Conservation (phyloP, 2,888 invertebrate species). For the Dynastes tityus region DNA sequence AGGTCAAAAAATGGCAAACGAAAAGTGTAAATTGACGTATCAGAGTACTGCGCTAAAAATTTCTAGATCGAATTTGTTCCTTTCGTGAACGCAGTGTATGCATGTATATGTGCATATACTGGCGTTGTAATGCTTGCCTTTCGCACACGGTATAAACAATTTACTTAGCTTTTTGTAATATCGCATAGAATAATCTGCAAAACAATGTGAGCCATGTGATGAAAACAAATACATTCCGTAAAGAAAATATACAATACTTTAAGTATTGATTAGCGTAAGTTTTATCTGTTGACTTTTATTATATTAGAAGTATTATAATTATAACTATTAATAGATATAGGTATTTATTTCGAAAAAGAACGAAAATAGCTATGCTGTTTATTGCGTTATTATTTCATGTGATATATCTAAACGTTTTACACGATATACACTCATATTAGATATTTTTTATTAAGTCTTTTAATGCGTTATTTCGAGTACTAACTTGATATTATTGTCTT, state of each 20-base stretch:
- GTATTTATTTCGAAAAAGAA: slow-evolving; percentile 19
- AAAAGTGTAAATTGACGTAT: no score
- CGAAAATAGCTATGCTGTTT: slow-evolving; percentile 1
- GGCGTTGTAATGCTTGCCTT: no score
- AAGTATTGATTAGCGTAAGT: slow-evolving; percentile 33
- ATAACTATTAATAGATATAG: slow-evolving; percentile 13
- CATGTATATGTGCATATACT: no score
- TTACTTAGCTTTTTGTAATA: no score
- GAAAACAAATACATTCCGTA: slow-evolving; percentile 36
- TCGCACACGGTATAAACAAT: no score
- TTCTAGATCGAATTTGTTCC: no score
- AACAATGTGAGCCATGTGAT: slow-evolving; percentile 26
- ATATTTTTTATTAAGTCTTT: background rate
- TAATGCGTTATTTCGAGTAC: slow-evolving; percentile 3
- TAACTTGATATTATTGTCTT: background rate
- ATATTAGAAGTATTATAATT: slow-evolving; percentile 26
- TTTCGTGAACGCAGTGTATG: no score
- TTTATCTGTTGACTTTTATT: slow-evolving; percentile 31
- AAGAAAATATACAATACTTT: slow-evolving; percentile 32
- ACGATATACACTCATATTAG: background rate
- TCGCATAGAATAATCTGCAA: background rate
- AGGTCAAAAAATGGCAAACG: no score
- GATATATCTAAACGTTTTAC: slow-evolving; percentile 21
- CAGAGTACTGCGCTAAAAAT: no score
- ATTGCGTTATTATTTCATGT: slow-evolving; percentile 20